Evolutionary conservation across 2,797 vertebrate genomes (phyloP).

Genomic region (Pangasius djambal): DNA sequence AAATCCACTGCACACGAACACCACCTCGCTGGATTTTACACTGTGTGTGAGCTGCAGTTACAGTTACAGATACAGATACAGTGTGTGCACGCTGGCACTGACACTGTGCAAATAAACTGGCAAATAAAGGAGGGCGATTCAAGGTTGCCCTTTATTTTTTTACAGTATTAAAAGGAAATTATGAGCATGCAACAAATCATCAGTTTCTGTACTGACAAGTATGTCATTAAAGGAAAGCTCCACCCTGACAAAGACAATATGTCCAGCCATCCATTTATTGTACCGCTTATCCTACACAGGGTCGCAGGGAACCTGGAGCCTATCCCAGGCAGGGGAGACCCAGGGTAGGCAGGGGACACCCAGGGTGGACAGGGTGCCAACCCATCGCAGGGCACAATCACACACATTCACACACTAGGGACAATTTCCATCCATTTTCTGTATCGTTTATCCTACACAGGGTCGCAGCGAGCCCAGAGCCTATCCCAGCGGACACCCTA

Average conservation of each 20-base stretch:
- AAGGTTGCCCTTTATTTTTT: conserved; percentile 44
- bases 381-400: no score
- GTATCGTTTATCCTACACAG: no score
- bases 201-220: no score
- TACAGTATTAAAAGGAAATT: neutral
- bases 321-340: no score
- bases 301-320: no score
- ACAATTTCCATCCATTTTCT: no score
- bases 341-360: no score
- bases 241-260: neutral
- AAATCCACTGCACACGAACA: neutral
- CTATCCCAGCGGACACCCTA: no score
- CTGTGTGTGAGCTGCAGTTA: neutral
- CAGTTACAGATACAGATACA: neutral
- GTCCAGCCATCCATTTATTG: neutral
- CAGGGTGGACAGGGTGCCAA: no score
- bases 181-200: neutral
- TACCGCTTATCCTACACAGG: no score
- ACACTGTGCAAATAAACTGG: conserved; percentile 45
- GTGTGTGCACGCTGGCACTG: conserved; percentile 46
- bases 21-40: conserved; percentile 32
- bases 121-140: conserved; percentile 60
- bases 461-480: no score
- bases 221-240: neutral
- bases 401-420: no score